These are phyloP conservation scores for Rattus norvegicus DNA, from an alignment of 2,113 vertebrate species.

Conservation along the genomic window DNA sequence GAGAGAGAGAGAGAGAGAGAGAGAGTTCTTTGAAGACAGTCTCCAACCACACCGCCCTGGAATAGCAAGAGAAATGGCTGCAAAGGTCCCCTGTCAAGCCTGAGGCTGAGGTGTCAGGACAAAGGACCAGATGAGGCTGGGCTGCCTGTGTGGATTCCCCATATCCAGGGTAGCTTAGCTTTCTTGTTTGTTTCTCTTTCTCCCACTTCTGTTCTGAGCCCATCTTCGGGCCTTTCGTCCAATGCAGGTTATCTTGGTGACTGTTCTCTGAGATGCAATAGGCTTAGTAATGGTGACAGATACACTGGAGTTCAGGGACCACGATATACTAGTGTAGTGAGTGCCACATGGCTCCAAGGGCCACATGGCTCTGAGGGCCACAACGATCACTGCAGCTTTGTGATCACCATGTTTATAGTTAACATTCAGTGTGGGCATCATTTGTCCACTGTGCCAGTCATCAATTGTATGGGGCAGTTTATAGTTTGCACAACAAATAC, in stretches of 20 bases:
- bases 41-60: background rate
- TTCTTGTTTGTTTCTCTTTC: background rate
- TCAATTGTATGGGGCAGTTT: background rate
- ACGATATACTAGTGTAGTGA: background rate
- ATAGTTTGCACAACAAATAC: background rate
- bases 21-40: background rate
- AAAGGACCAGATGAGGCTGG: background rate
- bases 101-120: no score
- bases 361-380: background rate
- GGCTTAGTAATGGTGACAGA: background rate
- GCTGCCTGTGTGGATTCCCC: background rate
- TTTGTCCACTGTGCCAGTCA: background rate
- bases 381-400: background rate
- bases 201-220: background rate
- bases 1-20: no score
- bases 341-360: background rate
- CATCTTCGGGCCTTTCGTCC: background rate
- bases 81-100: background rate
- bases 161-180: background rate
- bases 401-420: constrained; percentile 28
- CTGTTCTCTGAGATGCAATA: background rate
- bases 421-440: background rate
- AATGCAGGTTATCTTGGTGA: background rate
- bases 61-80: background rate
- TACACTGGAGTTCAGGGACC: background rate